A percentile compares a stretch with the other conserved stretches of the same genome.
Conservation (phyloP, 1,140 invertebrate genomes). For the Branchinecta lynchi region DNA sequence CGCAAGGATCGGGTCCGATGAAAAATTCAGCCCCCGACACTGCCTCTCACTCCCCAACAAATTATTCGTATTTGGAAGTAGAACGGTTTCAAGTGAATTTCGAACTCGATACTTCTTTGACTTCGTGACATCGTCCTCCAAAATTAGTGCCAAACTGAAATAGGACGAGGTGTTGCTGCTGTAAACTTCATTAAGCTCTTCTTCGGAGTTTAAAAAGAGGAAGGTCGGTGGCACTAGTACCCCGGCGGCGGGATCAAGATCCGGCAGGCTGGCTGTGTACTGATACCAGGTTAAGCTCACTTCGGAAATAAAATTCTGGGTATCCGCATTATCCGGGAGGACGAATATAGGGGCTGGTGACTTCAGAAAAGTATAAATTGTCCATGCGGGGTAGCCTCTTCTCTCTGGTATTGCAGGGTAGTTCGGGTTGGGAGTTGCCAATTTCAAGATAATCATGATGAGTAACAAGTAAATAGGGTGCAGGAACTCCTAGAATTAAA, state of each 20-base stretch:
- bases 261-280: constrained; percentile 14
- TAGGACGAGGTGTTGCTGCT: constrained; percentile 38
- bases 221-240: constrained; percentile 40
- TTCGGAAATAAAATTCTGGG: constrained; percentile 45
- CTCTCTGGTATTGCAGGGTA: constrained; percentile 42
- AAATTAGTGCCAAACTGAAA: constrained; percentile 48
- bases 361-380: constrained; percentile 42
- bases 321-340: constrained; percentile 47
- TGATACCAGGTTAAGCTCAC: constrained; percentile 35
- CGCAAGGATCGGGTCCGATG: constrained; percentile 36
- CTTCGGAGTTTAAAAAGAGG: constrained; percentile 44
- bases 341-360: constrained; percentile 46
- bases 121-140: constrained; percentile 36
- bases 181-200: constrained; percentile 49
- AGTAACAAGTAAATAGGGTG: constrained; percentile 52
- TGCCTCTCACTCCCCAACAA: constrained; percentile 10
- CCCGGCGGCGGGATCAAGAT: constrained; percentile 31
- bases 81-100: constrained; percentile 8
- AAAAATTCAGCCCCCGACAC: constrained; percentile 25
- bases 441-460: constrained; percentile 50
- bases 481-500: constrained; percentile 47
- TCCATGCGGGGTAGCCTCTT: constrained; percentile 35
- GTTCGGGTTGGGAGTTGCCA: constrained; percentile 52
- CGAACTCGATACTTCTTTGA: background rate
- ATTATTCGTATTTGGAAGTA: constrained; percentile 15